phyloP scores from a whole-genome alignment of 2,888 invertebrate species.

The Axea sp. region DNA sequence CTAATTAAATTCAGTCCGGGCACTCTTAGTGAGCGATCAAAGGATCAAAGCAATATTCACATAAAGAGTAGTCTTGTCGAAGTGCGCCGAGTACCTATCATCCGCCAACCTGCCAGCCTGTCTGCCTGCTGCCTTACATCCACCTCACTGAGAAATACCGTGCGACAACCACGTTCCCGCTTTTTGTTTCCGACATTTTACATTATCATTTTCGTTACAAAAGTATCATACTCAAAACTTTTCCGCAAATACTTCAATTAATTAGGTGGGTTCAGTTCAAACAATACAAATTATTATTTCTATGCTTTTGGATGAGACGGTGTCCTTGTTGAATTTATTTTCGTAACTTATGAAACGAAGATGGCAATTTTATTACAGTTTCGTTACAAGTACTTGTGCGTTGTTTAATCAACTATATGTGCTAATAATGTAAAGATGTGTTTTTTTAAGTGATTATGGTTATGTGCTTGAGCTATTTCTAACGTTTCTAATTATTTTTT shows the following conservation, averaged over 20 bases:
- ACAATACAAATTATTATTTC: conserved; percentile 20
- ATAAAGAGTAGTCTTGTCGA: conserved; percentile 57
- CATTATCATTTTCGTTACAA: conserved; percentile 46
- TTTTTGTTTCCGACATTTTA: conserved; percentile 15
- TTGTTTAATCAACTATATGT: no score
- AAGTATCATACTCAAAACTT: conserved; percentile 13
- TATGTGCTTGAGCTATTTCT: no score
- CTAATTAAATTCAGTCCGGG: conserved; percentile 78
- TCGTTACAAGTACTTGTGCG: no score
- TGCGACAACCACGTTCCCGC: conserved; percentile 16
- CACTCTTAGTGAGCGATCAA: conserved; percentile 74
- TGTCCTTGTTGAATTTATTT: not conserved
- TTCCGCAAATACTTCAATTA: conserved; percentile 41
- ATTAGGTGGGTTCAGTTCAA: conserved; percentile 25
- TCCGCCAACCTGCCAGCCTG: conserved; percentile 26
- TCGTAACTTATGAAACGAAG: not conserved
- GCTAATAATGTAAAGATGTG: no score
- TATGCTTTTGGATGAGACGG: not conserved
- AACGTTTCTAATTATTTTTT: no score
- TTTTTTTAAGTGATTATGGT: no score
- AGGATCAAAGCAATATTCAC: conserved; percentile 77
- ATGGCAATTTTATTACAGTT: no score
- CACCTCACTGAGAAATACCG: conserved; percentile 20
- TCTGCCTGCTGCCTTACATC: conserved; percentile 29
- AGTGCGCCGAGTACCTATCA: conserved; percentile 43